Base-by-base conservation (phyloP, 2,113 vertebrate genomes). In the Hucho hucho region DNA sequence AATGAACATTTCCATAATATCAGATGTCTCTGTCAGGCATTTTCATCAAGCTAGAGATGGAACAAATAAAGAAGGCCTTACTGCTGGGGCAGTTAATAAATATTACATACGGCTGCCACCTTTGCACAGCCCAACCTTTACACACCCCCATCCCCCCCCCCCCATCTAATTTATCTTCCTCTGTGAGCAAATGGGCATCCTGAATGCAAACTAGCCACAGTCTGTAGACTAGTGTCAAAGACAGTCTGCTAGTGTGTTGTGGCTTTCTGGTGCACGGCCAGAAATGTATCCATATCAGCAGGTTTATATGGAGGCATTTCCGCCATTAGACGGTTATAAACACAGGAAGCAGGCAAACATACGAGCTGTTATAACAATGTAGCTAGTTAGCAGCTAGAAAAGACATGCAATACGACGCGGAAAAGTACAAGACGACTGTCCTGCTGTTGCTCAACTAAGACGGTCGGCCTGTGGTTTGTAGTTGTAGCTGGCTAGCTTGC, bases 151-250 rank as follows among this genome's bases (percentile, higher is more conserved):
- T 6, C 29, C 29, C 20, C 56, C 20, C 11, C 16, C 16, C 20
- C 58, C n/a, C 2, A 7, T 24, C n/a, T 61, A 6, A 61, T n/a
- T 9, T 11, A 53, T 61, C 20, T 61, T 22, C n/a, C n/a, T 61
- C n/a, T 61, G n/a, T 61, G 9, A 22, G 58, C n/a, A 61, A 61
- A 11, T 13, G n/a, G n/a, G 58, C 6, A 22, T 61, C 32, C 46
- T 74, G 18, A 82, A 64, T 74, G 89, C 90, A 87, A 91, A 85
- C 81, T 80, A 77, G 81, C 76, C 83, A 61, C 9, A n/a, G 58
- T 24, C 49, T 61, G 58, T 11, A 43, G 37, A 43, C 9, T 43
- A 43, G 7, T 43, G 37, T 11, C 37, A 43, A 43, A 43, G 37
- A 43, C 9, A 11, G 37, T 2, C 37, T 43, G 9, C 9, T 43